These are phyloP conservation scores for Drosophila engyochracea DNA, from an alignment of 2,888 invertebrate genomes.

Conservation along the genomic window DNA sequence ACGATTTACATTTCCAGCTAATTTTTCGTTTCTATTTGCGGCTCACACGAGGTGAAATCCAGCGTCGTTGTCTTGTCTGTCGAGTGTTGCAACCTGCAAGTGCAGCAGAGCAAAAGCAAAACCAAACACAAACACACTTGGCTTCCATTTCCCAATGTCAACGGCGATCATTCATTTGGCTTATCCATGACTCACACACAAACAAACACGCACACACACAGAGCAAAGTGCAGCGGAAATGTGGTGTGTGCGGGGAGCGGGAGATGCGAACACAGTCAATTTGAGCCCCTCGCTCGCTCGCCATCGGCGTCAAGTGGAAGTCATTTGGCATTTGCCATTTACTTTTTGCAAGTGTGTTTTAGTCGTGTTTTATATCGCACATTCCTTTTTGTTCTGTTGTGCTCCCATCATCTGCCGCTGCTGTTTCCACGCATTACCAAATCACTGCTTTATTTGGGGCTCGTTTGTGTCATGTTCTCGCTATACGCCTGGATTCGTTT, in stretches of 20 bases:
- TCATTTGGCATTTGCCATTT: conserved; percentile 55
- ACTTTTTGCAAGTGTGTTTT: conserved; percentile 51
- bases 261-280: conserved; percentile 33
- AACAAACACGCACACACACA: conserved; percentile 8
- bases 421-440: conserved; percentile 38
- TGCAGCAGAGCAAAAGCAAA: conserved; percentile 40
- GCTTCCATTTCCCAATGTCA: conserved; percentile 68
- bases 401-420: conserved; percentile 26
- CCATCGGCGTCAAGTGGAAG: conserved; percentile 52
- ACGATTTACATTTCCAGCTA: conserved; percentile 72
- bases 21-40: conserved; percentile 54
- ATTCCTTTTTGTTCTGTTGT: conserved; percentile 32
- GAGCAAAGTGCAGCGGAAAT: conserved; percentile 56
- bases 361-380: conserved; percentile 30
- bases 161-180: conserved; percentile 71
- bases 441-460: conserved; percentile 49
- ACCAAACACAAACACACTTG: conserved; percentile 35
- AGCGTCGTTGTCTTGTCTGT: conserved; percentile 9
- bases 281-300: conserved; percentile 46
- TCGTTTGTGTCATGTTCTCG: conserved; percentile 43
- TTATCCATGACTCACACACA: conserved; percentile 68
- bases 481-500: conserved; percentile 26
- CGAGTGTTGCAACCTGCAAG: conserved; percentile 58
- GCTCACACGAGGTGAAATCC: conserved; percentile 53
- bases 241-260: conserved; percentile 19